phyloP scores from a whole-genome alignment of 2,797 vertebrate species.

The Sebastiscus albofasciatus region DNA sequence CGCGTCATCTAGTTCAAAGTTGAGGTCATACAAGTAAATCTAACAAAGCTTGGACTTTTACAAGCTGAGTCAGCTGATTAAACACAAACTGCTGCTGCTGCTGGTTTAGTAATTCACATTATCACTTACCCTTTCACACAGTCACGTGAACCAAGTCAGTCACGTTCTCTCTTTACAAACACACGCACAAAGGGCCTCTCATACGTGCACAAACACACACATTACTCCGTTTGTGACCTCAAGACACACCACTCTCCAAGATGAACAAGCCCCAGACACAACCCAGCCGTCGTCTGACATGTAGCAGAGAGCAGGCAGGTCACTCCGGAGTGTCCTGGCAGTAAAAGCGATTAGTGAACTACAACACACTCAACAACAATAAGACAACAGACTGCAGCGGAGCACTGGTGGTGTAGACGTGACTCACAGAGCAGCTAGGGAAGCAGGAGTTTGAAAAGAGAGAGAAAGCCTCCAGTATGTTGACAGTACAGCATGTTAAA shows the following conservation, averaged over 20 bases:
- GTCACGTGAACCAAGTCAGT: background rate
- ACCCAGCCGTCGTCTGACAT: slow-evolving; percentile 32
- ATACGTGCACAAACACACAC: slow-evolving; percentile 29
- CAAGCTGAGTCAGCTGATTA: slow-evolving; percentile 51
- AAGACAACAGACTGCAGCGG: slow-evolving; percentile 9
- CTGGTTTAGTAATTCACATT: slow-evolving; percentile 52
- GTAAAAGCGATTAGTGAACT: slow-evolving; percentile 34
- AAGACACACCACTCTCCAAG: slow-evolving; percentile 29
- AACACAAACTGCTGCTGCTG: slow-evolving; percentile 39
- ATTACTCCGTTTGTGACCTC: slow-evolving; percentile 38
- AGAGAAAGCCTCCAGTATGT: background rate
- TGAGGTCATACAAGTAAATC: background rate
- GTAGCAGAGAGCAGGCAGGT: slow-evolving; percentile 34
- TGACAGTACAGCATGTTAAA: background rate
- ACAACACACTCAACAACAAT: slow-evolving; percentile 13
- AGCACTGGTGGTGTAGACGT: background rate
- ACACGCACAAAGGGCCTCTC: slow-evolving; percentile 51
- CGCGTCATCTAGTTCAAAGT: background rate
- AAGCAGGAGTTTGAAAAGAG: background rate
- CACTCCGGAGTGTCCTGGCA: slow-evolving; percentile 10
- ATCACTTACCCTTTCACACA: slow-evolving; percentile 19
- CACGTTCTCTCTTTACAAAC: background rate
- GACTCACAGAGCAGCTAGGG: background rate
- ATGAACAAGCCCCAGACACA: slow-evolving; percentile 48
- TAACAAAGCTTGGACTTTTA: slow-evolving; percentile 16